A percentile compares a stretch with the other conserved stretches of the same genome.
Evolutionary conservation across 1,140 invertebrate species (phyloP).

Genomic region (Drosophila auraria): DNA sequence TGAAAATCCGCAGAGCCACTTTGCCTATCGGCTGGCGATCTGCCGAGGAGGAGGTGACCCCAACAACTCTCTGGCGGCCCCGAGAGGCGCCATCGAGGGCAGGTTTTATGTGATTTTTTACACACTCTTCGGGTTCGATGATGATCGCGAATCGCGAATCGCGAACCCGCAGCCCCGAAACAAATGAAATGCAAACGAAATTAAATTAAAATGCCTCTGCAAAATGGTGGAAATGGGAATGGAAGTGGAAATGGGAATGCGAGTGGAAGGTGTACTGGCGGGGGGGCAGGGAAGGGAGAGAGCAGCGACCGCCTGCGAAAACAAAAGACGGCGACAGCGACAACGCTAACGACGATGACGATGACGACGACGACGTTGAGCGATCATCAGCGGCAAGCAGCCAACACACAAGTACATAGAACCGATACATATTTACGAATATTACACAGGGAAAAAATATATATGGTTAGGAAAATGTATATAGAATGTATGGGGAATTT

Average conservation of each 20-base stretch:
- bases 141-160: conserved; percentile 18
- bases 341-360: conserved; percentile 50
- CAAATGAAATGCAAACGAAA: conserved; percentile 69
- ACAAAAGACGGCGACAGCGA: conserved; percentile 55
- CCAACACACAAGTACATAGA: conserved; percentile 12
- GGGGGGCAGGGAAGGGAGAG: conserved; percentile 14
- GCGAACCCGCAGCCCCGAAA: conserved; percentile 34
- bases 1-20: conserved; percentile 9
- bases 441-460: conserved; percentile 8
- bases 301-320: conserved; percentile 56
- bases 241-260: conserved; percentile 32
- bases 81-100: conserved; percentile 71
- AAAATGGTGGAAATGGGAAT: conserved; percentile 69
- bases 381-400: conserved; percentile 58
- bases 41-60: not conserved
- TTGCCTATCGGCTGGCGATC: conserved; percentile 13
- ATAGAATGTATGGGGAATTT: not conserved
- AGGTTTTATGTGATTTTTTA: conserved; percentile 83
- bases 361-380: conserved; percentile 52
- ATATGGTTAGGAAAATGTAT: accelerated
- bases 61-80: not conserved
- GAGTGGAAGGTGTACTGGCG: conserved; percentile 26
- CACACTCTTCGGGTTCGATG: conserved; percentile 49
- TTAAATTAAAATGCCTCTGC: conserved; percentile 70
- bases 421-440: conserved; percentile 16